These are phyloP conservation scores for Drosophila diplacantha DNA, from an alignment of 2,888 invertebrate species.

Conservation along the genomic window DNA sequence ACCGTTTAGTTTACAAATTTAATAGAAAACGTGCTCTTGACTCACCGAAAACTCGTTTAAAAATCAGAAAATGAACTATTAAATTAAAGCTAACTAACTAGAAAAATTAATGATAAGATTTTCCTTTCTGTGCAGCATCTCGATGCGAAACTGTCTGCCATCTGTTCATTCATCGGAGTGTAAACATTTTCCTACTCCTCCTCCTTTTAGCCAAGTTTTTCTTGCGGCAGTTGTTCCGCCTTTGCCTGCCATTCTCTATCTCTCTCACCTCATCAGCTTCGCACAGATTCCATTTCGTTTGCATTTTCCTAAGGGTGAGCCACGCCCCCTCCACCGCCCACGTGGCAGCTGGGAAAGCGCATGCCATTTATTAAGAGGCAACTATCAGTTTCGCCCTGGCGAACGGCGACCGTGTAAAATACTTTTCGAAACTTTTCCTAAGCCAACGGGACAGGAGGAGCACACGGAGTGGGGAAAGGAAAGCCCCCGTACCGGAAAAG, in stretches of 20 bases:
- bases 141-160: constrained; percentile 5
- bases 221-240: constrained; percentile 21
- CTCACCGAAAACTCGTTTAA: not conserved
- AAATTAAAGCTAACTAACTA: not conserved
- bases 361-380: constrained; percentile 63
- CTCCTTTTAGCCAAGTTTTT: constrained; percentile 30
- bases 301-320: constrained; percentile 9
- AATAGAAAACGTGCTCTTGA: not conserved
- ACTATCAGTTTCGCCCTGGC: constrained; percentile 60
- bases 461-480: not conserved
- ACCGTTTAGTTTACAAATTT: not conserved
- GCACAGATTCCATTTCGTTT: constrained; percentile 60
- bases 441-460: constrained; percentile 53
- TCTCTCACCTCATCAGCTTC: constrained; percentile 29
- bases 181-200: constrained; percentile 44
- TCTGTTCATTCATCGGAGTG: constrained; percentile 44
- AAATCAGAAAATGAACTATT: not conserved
- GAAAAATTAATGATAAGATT: not conserved
- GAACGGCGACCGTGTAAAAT: constrained; percentile 57
- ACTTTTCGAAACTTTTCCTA: constrained; percentile 64
- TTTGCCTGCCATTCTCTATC: constrained; percentile 4
- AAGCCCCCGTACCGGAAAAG: not conserved
- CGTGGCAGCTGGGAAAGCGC: constrained; percentile 30
- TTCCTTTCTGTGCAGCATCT: constrained; percentile 7
- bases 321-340: constrained; percentile 3